Conservation (phyloP, 2,113 vertebrate genomes). For the Seriola rivoliana region DNA sequence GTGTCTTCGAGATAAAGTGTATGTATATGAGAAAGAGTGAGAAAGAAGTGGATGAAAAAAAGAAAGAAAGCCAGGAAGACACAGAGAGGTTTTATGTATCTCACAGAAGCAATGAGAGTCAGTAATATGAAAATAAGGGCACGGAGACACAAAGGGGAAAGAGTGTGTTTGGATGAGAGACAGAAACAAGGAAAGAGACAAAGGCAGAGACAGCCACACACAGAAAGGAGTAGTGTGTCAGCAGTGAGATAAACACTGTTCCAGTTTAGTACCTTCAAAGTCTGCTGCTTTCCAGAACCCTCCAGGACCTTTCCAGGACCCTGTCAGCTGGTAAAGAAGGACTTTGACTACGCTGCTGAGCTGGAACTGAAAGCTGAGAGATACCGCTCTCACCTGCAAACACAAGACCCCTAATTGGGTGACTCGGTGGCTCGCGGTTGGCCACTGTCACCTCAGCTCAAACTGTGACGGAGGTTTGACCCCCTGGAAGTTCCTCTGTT, state of each 20-base stretch:
- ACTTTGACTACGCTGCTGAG: not conserved
- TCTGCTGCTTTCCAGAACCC: constrained; percentile 23
- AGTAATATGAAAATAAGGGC: not conserved
- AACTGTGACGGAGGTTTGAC: not conserved
- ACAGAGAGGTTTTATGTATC: not conserved
- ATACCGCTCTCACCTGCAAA: constrained; percentile 8
- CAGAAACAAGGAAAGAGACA: not conserved
- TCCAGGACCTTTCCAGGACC: constrained; percentile 35
- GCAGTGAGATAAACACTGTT: not conserved
- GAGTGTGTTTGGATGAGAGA: not conserved
- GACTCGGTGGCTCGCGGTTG: not conserved
- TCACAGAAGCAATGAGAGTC: not conserved
- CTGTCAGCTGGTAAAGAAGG: not conserved
- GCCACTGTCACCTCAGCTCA: not conserved
- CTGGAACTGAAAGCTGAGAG: constrained; percentile 15
- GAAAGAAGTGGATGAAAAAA: not conserved
- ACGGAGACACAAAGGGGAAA: not conserved
- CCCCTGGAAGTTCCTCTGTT: not conserved
- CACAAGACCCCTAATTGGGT: constrained; percentile 32
- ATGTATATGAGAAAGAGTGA: not conserved
- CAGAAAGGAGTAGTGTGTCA: not conserved
- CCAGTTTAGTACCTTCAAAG: constrained; percentile 4
- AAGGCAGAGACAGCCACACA: not conserved
- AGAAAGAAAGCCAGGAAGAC: not conserved
- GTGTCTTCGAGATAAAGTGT: constrained; percentile 9